Conservation (phyloP, 2,797 vertebrate genomes). For the Helicolenus hilgendorfi region DNA sequence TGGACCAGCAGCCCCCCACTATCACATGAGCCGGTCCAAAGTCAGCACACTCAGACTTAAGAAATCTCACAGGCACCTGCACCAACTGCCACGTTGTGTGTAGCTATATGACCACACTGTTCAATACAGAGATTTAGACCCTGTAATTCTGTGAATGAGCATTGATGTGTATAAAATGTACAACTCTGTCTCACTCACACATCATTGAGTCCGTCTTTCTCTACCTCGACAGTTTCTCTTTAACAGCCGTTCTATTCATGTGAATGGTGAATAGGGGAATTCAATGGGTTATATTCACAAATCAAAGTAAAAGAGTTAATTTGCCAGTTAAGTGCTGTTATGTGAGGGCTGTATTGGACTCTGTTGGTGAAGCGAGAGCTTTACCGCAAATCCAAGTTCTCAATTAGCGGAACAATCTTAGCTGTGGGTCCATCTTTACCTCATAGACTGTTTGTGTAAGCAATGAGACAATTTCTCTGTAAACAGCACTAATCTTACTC, state of each 20-base stretch:
- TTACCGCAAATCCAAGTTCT: neutral
- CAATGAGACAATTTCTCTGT: neutral
- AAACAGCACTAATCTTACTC: neutral
- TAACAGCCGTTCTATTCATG: neutral
- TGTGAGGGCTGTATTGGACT: neutral
- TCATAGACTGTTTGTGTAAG: neutral
- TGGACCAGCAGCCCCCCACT: too few relatives aligned
- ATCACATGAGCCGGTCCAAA: too few relatives aligned
- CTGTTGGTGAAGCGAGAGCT: neutral
- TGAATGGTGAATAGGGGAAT: neutral
- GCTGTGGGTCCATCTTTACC: neutral
- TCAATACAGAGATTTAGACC: neutral
- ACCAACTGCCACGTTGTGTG: too few relatives aligned
- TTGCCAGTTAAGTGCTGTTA: neutral
- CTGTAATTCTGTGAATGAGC: neutral
- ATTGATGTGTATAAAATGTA: neutral
- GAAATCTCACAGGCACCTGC: too few relatives aligned
- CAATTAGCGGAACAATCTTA: neutral
- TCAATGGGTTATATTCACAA: neutral
- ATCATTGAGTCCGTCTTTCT: neutral
- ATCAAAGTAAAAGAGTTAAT: neutral
- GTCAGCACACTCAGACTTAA: neutral
- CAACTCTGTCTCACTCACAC: neutral
- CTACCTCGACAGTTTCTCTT: neutral
- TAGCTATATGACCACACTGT: too few relatives aligned